Evolutionary conservation across 2,113 vertebrate species (phyloP).

Genomic region (Laticauda colubrina): DNA sequence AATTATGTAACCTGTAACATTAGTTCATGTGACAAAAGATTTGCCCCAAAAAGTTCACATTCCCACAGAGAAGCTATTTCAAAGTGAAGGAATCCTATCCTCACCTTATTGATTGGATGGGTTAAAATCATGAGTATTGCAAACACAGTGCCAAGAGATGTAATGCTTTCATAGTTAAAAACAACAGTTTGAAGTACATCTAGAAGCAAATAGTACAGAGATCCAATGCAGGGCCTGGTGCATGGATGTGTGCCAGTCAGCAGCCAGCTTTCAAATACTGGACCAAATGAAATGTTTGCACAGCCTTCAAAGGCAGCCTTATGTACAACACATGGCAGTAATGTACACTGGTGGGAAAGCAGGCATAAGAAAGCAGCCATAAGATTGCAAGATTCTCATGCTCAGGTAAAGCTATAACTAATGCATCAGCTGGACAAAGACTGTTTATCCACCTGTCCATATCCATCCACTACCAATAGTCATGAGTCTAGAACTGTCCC

Average conservation of each 20-base stretch:
- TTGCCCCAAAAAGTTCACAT: not conserved
- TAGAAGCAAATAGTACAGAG: not conserved
- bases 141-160: not conserved
- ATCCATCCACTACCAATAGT: not conserved
- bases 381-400: not conserved
- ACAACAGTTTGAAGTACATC: not conserved
- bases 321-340: not conserved
- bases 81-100: not conserved
- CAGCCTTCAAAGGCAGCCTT: not conserved
- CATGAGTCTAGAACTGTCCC: not conserved
- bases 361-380: not conserved
- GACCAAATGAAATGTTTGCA: not conserved
- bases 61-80: not conserved
- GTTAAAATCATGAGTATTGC: not conserved
- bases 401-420: not conserved
- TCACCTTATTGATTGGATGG: not conserved
- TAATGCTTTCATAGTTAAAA: not conserved
- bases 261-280: not conserved
- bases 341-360: not conserved
- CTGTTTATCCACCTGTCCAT: not conserved
- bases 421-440: not conserved
- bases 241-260: not conserved
- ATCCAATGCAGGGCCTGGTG: not conserved
- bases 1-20: not conserved
- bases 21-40: not conserved